Base-by-base conservation (phyloP, 2,888 invertebrate genomes). In the Hermaeophaga mercurialis region DNA sequence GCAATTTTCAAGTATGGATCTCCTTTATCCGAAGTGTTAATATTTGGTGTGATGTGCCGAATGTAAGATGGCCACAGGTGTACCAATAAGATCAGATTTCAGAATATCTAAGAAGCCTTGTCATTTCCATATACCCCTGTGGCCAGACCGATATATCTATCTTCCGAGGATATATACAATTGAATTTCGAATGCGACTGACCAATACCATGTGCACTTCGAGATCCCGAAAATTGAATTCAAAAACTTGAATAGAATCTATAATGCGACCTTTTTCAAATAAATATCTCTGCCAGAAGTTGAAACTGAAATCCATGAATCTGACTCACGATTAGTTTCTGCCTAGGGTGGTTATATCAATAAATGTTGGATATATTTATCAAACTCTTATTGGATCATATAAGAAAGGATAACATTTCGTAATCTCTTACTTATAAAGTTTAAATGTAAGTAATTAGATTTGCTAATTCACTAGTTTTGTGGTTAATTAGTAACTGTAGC, bases 181-280 rank as follows among this genome's bases (percentile, higher is more conserved):
- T 78, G 78, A 77, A 78, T 77, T 76, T 73, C 73, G 73, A 76
- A 77, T 75, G 75, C 72, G 72, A 72, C 75, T 77, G 78, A 77
- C 77, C 77, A 77, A 77, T 77, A 74, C 72, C 75, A 70, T 73
- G 70, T 73, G 75, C 73, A 74, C 75, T 75, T 75, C 76, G 75
- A 75, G 75, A 74, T 72, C 71, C 71, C 75, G 78, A 78, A 78
- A 78, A 78, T 78, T 78, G 78, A 78, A 78, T 78, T 78, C 77
- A 77, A 77, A 78, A 78, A 78, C 78, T 78, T 74, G 77, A 69
- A 74, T 74, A 68, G 78, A 78, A 78, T 78, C 75, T 76, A 76
- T 78, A 78, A 78, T 77, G 66, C 66, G 63, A 63, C 65, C 66
- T 66, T 65, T 56, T 56, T 49, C 60, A 59, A 63, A 67, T 63